Evolutionary conservation across 2,888 invertebrate species (phyloP), one percentile per base, ranked within the genome.

Genomic region (Drosophila niveifrons): DNA sequence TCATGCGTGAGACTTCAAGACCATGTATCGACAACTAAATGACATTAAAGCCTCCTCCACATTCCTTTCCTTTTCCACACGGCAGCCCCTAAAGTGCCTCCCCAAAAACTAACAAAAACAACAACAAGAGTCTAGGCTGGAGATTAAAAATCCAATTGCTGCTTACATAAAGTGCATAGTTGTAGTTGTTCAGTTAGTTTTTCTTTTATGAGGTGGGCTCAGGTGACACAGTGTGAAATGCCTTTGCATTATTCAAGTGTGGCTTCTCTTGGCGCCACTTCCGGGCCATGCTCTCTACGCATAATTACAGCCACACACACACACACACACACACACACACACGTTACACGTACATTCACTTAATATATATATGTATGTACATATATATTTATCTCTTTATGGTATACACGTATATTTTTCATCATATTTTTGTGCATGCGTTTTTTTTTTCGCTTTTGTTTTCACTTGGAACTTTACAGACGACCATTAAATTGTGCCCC

Each of bases 391-490:
- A 23, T 23, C 23, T 6, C 23, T 23, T 1, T 23, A 23, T 6
- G 23, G 23, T 23, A 23, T 23, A 4, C 23, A 23, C 7, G 10
- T 28, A 47, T 47, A n/a, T 18, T 58, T 36, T 44, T 31, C 23
- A 36, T 28, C 1, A 13, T 9, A 29, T 41, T 39, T 13, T 9
- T 57, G 48, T 10, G 17, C 15, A 28, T 34, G 11, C 15, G 23
- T 47, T 50, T 43, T 28, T 15, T 15, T 47, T 66, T 62, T 66
- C 57, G 58, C 61, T 80, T 64, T 71, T 71, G 62, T 63, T 75
- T 75, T 75, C 56, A 72, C 31, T 58, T 17, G 46, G 31, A 7
- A 34, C 31, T 48, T 67, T 51, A 61, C 65, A 64, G 53, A 75
- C 68, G 47, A 23, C 43, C 64, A 55, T 53, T 34, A 56, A 75